A percentile compares a stretch with the other conserved stretches of the same genome.
Conservation (phyloP, 2,888 invertebrate genomes). For the Orthonychiurus folsomi region DNA sequence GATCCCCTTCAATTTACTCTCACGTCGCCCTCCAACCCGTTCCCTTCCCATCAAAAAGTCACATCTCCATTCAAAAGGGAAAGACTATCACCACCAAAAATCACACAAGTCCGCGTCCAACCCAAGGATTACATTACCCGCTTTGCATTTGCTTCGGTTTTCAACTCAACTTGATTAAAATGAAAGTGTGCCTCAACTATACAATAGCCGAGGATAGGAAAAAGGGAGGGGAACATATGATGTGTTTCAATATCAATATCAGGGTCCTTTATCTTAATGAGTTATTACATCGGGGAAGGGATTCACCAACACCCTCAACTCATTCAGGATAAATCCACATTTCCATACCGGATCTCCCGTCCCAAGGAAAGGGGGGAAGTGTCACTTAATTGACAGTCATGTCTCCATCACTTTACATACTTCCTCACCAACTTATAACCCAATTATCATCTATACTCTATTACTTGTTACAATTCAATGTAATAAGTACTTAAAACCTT, state of each 20-base stretch:
- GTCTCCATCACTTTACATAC: too few relatives aligned
- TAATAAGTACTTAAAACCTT: too few relatives aligned
- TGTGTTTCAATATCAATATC: conserved; percentile 1
- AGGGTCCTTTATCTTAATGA: not conserved
- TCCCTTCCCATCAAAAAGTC: not conserved
- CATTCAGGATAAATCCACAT: conserved; percentile 12
- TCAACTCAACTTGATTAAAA: not conserved
- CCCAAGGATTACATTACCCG: not conserved
- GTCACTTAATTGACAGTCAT: conserved; percentile 9
- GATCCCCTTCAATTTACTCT: not conserved
- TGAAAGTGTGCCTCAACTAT: too few relatives aligned
- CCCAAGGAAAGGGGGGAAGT: conserved; percentile 2
- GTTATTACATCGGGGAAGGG: not conserved
- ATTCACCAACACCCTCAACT: not conserved
- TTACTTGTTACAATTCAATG: too few relatives aligned
- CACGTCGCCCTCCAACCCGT: not conserved
- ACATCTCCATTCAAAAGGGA: conserved; percentile 4
- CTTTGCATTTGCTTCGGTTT: not conserved
- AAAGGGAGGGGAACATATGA: conserved; percentile 3
- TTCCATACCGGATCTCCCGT: conserved; percentile 15
- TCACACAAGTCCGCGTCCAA: too few relatives aligned
- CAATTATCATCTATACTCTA: too few relatives aligned
- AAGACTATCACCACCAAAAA: conserved; percentile 25
- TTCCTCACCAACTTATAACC: too few relatives aligned
- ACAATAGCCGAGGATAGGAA: too few relatives aligned